A percentile compares a stretch with the other conserved stretches of the same genome.
Evolutionary conservation across 1,140 invertebrate genomes (phyloP).

Genomic region (Epicauta chinensis): DNA sequence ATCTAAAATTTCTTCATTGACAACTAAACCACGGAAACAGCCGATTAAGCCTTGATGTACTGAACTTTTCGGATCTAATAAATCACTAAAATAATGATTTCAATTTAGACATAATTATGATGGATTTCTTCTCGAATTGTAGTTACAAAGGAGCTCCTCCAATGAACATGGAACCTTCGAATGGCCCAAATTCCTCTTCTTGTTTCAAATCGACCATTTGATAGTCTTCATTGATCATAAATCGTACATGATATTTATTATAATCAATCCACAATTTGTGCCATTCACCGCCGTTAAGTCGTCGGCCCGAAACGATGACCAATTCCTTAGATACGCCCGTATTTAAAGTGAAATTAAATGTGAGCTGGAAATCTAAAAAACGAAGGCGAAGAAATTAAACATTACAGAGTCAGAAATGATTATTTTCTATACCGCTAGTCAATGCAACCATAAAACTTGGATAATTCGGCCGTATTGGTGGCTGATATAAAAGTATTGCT

Average conservation of each 20-base stretch:
- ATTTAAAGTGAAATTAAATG: conserved; percentile 85
- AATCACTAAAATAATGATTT: conserved; percentile 56
- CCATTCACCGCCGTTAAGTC: conserved; percentile 88
- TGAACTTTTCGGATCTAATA: conserved; percentile 66
- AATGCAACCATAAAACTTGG: conserved; percentile 85
- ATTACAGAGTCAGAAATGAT: not conserved
- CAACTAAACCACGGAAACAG: conserved; percentile 85
- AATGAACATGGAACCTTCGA: conserved; percentile 89
- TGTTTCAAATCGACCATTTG: conserved; percentile 78
- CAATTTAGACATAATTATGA: too few species aligned
- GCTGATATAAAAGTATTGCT: conserved; percentile 85
- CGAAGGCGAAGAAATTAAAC: too few species aligned
- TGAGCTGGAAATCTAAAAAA: conserved; percentile 68
- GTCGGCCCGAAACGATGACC: conserved; percentile 70
- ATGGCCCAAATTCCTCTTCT: conserved; percentile 84
- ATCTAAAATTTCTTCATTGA: conserved; percentile 84
- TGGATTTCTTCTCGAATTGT: conserved; percentile 35
- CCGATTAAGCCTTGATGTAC: conserved; percentile 85
- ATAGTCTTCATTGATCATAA: conserved; percentile 85
- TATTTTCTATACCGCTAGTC: conserved; percentile 56
- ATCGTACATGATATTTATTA: conserved; percentile 88
- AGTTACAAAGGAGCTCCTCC: conserved; percentile 82
- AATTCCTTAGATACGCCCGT: conserved; percentile 71
- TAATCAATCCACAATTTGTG: conserved; percentile 93
- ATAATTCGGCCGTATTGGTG: conserved; percentile 78